Evolutionary conservation across 2,888 invertebrate species (phyloP), one percentile per base, ranked within the genome.

Genomic region (Agrochola circellaris): DNA sequence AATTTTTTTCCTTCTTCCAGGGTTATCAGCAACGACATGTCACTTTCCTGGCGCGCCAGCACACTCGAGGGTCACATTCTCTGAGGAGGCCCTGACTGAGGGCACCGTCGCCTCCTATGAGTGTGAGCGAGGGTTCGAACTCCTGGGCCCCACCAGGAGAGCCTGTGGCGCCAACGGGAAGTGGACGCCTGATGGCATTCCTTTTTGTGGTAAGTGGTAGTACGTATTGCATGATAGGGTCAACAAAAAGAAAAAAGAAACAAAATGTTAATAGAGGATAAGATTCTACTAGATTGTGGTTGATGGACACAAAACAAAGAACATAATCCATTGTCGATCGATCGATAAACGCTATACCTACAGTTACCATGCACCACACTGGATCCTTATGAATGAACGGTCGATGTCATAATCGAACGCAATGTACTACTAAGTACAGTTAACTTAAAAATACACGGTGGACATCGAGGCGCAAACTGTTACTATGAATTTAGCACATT

Each of bases 1-100:
- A 3, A 13, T 30, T 6, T 26, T 2, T 75, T 23, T 77, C n/a
- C 51, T 71, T 61, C 26, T 70, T 61, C 0, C 93, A 95, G 95
- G 93, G 30, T 90, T 91, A 73, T 93, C 86, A 69, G 88, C 91
- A 30, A 91, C 94, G 4, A 88, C 87, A 69, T 99, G 99, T 93
- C 97, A 98, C 87, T 99, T 99, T 95, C 99, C 99, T 0, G 99
- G 99, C 17, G 98, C 98, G 0, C 99, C 99, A 17, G 99, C 99
- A 2, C 99, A 99, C 95, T 98, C 98, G 76, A 97, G 97, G 66
- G 98, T 99, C 58, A 97, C 97, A 38, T 99, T 99, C 95, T 98
- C 98, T 34, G 97, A 97, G 90, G 98, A 97, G 62, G 95, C 95
- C 66, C 91, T 97, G 62, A 87, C 92, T 13, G 96, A 96, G 15